Conservation (phyloP, 2,113 vertebrate species). For the Phoenicopterus ruber region DNA sequence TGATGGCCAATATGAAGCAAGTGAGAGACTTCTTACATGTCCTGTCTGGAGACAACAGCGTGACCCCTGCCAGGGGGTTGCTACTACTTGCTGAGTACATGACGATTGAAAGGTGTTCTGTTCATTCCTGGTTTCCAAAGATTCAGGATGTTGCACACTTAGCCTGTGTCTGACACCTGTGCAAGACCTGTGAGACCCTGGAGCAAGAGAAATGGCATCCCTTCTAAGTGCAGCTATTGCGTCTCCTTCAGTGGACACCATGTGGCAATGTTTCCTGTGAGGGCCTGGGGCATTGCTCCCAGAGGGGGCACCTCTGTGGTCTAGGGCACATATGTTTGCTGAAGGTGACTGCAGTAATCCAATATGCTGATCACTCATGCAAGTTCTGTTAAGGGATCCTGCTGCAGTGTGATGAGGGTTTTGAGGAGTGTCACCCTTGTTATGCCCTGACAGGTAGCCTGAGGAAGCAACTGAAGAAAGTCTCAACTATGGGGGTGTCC, state of each 20-base stretch:
- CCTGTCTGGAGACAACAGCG: background rate
- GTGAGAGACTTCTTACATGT: background rate
- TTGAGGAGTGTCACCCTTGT: background rate
- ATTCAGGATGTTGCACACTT: background rate
- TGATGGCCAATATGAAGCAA: background rate
- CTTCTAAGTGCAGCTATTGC: background rate
- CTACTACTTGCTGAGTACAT: background rate
- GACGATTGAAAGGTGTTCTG: background rate
- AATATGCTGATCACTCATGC: background rate
- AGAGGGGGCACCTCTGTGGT: background rate
- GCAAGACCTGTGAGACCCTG: background rate
- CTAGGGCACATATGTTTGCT: background rate
- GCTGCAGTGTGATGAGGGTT: background rate
- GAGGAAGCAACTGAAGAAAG: background rate
- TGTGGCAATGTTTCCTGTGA: background rate
- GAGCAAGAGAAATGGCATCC: background rate
- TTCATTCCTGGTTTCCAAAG: background rate
- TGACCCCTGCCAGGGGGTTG: background rate
- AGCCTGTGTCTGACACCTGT: background rate
- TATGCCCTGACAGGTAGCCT: background rate
- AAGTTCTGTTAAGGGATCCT: background rate
- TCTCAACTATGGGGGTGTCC: background rate
- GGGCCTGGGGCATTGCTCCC: fast-evolving
- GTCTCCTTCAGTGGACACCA: background rate
- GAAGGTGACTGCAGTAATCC: background rate